These are phyloP conservation scores for Stichopus horrens DNA, from an alignment of 53 echinoderm and acorn worm genomes.

Conservation along the genomic window DNA sequence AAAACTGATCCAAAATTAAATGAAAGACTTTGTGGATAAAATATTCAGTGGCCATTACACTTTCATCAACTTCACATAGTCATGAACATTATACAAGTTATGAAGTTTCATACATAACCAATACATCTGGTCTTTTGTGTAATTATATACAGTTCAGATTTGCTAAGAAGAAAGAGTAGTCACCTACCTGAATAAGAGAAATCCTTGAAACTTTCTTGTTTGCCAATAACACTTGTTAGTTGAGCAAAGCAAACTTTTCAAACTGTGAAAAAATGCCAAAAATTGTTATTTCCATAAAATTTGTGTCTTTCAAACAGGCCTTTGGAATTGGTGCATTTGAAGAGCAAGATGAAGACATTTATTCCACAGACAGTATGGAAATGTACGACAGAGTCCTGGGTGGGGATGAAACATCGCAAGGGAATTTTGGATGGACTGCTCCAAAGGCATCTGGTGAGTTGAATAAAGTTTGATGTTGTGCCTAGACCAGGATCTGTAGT, in stretches of 20 bases:
- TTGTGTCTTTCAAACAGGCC: slow-evolving; percentile 50
- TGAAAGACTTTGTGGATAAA: too few relatives aligned
- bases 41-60: too few relatives aligned
- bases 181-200: background rate
- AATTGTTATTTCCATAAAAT: background rate
- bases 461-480: too few relatives aligned
- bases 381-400: slow-evolving; percentile 90
- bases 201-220: background rate
- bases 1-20: too few relatives aligned
- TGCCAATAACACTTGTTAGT: background rate
- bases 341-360: slow-evolving; percentile 74
- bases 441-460: slow-evolving; percentile 11
- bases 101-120: too few relatives aligned
- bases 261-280: background rate
- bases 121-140: too few relatives aligned
- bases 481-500: too few relatives aligned
- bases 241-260: background rate
- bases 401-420: slow-evolving; percentile 60
- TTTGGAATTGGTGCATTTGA: slow-evolving; percentile 98
- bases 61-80: too few relatives aligned
- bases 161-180: background rate
- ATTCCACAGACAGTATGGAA: slow-evolving; percentile 71
- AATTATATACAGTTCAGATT: background rate
- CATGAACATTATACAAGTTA: too few relatives aligned
- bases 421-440: slow-evolving; percentile 35